These are phyloP conservation scores for Neodon shergylaensis DNA, from an alignment of 2,113 vertebrate species.

Conservation along the genomic window DNA sequence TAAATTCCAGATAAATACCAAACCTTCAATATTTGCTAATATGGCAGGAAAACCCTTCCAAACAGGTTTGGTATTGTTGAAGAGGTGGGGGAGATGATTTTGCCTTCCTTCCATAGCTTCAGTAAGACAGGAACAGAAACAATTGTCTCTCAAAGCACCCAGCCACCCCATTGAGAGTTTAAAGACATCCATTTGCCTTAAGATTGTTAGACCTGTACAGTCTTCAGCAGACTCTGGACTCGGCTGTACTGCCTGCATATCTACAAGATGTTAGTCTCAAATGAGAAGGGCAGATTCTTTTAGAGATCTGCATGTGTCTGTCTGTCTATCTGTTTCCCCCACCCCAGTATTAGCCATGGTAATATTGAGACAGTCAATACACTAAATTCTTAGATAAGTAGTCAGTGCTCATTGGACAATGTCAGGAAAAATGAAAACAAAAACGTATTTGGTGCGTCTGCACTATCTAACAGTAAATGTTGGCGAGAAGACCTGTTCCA, in stretches of 20 bases:
- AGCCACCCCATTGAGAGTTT: accelerated
- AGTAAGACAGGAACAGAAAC: background rate
- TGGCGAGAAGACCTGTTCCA: background rate
- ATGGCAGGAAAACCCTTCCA: slow-evolving; percentile 39
- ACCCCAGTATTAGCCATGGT: background rate
- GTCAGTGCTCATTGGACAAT: background rate
- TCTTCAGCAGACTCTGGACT: background rate
- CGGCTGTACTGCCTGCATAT: background rate
- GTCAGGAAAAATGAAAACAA: background rate
- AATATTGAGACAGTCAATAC: background rate
- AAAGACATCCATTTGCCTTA: background rate
- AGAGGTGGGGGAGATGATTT: background rate
- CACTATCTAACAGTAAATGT: background rate
- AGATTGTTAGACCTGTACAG: background rate
- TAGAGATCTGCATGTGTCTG: background rate
- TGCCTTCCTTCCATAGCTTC: background rate
- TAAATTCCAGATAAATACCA: slow-evolving; percentile 56
- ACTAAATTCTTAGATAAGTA: background rate
- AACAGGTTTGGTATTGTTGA: slow-evolving; percentile 15
- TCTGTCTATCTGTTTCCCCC: background rate
- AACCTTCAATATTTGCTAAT: slow-evolving; percentile 49
- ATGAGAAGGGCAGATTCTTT: background rate
- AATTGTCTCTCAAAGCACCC: background rate
- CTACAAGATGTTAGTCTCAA: background rate
- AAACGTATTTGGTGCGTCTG: background rate